phyloP scores from a whole-genome alignment of 2,797 vertebrate species.

The Ceryle rudis region DNA sequence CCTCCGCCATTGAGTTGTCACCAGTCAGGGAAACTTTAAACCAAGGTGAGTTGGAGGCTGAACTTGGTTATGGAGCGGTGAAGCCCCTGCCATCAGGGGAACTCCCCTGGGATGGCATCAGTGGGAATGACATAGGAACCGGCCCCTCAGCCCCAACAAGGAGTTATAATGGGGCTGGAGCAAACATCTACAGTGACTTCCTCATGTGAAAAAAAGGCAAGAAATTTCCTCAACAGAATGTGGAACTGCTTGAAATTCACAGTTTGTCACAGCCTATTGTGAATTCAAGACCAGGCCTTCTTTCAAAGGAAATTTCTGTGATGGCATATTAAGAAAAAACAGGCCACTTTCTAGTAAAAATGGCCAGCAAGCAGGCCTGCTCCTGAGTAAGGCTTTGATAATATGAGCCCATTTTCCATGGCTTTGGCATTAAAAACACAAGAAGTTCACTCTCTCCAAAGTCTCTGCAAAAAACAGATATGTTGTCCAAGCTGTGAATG shows the following conservation, averaged over 20 bases:
- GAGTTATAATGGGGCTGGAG: not conserved
- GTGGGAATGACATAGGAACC: not conserved
- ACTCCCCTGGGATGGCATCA: accelerated
- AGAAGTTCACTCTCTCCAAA: not conserved
- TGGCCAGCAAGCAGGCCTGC: not conserved
- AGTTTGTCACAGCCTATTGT: not conserved
- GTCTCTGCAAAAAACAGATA: not conserved
- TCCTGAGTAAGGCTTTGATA: not conserved
- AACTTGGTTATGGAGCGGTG: accelerated
- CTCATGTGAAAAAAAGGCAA: not conserved
- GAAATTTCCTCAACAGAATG: not conserved
- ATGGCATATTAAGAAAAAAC: constrained; percentile 1
- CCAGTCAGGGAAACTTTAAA: not conserved
- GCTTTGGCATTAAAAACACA: not conserved
- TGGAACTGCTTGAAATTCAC: constrained; percentile 32
- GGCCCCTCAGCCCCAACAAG: accelerated
- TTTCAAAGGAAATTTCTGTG: constrained; percentile 25
- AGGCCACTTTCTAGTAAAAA: not conserved
- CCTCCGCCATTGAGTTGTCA: not conserved
- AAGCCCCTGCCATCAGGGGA: not conserved
- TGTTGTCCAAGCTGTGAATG: not conserved
- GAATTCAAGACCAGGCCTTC: constrained; percentile 7
- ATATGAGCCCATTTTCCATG: not conserved
- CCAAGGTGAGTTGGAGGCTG: not conserved
- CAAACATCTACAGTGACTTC: not conserved